Evolutionary conservation across 2,797 vertebrate genomes (phyloP), one percentile per base, ranked within the genome.

Genomic region (Harpagifer antarcticus): DNA sequence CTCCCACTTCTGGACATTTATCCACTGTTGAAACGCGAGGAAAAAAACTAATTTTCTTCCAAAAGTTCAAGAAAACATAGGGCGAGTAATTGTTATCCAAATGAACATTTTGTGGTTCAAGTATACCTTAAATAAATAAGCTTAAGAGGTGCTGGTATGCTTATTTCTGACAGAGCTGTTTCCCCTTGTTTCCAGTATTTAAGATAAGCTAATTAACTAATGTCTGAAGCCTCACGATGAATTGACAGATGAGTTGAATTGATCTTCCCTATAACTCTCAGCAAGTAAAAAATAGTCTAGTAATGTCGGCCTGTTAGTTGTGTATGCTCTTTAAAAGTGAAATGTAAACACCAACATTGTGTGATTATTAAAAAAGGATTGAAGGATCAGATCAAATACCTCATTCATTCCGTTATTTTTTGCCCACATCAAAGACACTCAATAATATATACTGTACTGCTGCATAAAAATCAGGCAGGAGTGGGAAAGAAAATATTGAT

Each of bases 401-500:
- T 50, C 5, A 5, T 50, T 62, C n/a, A 62, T 60, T 58, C 8
- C n/a, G 1, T 44, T 59, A 65, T 15, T 31, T 15, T 31, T 47
- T 42, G 14, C 16, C 17, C 4, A n/a, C 8, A 15, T 27, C 4
- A 27, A 17, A 15, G 42, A 47, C 3, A 53, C 43, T 61, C 23
- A 33, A 56, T 8, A 10, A 31, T 1, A 5, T 55, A 42, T 47
- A 37, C 33, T 59, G n/a, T 27, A 13, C 14, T 14, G 2, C 20
- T 57, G 4, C 3, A 62, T 44, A 13, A 9, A 42, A 44, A 27
- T 69, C 14, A 61, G 40, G 19, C 17, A 57, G 49, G 14, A 55
- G 19, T 33, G 4, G 23, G 64, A 61, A 56, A 60, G 1, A 54
- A 3, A 13, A 49, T 33, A 82, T 77, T 72, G 72, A 87, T 79